These are phyloP conservation scores for Carassius gibelio DNA, from an alignment of 2,113 vertebrate species.

Conservation along the genomic window DNA sequence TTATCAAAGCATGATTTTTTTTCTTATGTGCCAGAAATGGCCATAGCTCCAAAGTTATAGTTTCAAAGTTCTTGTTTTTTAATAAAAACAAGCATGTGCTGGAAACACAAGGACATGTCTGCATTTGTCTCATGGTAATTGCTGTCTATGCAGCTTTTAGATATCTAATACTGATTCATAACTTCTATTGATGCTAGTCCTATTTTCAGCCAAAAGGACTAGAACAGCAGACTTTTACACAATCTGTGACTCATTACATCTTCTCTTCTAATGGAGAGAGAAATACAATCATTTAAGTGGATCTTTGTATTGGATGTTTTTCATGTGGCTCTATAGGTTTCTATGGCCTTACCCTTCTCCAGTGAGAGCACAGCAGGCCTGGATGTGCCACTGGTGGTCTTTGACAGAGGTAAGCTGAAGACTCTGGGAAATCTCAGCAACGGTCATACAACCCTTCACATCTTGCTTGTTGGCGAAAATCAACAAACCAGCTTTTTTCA, in stretches of 20 bases:
- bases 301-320: background rate
- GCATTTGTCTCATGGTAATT: background rate
- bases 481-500: conserved; percentile 92
- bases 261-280: background rate
- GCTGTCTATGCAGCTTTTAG: background rate
- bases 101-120: background rate
- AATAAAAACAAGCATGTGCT: background rate
- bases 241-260: background rate
- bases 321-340: background rate
- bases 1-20: background rate
- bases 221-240: background rate
- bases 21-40: background rate
- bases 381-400: conserved; percentile 99
- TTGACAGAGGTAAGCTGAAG: conserved; percentile 95
- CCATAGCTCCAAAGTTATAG: background rate
- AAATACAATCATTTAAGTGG: background rate
- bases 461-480: conserved; percentile 99
- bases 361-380: conserved; percentile 97
- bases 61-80: too few species aligned
- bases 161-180: background rate
- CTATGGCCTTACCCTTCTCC: conserved; percentile 85
- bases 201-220: background rate
- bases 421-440: conserved; percentile 96
- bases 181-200: background rate
- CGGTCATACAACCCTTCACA: conserved; percentile 95